Percentiles rank a stretch among this genome's conserved stretches.
These are phyloP conservation scores for Fulmarus glacialis DNA, from an alignment of 2,113 vertebrate species.

Conservation along the genomic window DNA sequence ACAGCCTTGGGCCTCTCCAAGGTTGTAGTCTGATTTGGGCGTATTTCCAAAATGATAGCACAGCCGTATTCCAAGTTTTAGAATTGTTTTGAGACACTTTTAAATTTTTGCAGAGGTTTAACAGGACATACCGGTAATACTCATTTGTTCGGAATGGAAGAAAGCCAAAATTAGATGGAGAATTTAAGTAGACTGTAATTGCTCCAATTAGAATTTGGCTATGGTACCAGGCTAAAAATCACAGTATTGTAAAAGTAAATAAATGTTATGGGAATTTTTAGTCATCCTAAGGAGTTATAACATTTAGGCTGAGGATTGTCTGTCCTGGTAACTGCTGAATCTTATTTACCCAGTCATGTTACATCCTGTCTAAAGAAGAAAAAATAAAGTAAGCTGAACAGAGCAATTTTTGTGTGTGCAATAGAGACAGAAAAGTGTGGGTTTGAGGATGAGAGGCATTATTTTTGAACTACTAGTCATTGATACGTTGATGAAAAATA, in stretches of 20 bases:
- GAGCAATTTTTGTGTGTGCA: not conserved
- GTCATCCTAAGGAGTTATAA: not conserved
- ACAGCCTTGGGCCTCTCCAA: slow-evolving; percentile 31
- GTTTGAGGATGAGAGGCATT: not conserved
- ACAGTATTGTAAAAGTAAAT: not conserved
- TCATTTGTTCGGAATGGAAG: not conserved
- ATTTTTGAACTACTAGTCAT: not conserved
- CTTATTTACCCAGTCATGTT: not conserved
- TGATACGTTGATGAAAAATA: not conserved
- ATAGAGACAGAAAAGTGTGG: not conserved
- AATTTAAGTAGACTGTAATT: slow-evolving; percentile 12
- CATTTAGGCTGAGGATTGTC: not conserved
- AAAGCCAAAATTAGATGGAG: not conserved
- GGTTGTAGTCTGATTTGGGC: not conserved
- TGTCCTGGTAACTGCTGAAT: not conserved
- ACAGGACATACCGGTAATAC: not conserved
- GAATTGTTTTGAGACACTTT: not conserved
- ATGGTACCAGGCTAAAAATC: not conserved
- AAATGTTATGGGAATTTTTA: not conserved
- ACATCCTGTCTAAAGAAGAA: not conserved
- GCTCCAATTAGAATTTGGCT: not conserved
- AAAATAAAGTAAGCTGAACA: not conserved
- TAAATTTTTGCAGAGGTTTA: not conserved
- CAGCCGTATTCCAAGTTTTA: not conserved
- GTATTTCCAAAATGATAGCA: not conserved